These are phyloP conservation scores for Semicossyphus pulcher DNA, from an alignment of 2,113 vertebrate genomes.

Conservation along the genomic window DNA sequence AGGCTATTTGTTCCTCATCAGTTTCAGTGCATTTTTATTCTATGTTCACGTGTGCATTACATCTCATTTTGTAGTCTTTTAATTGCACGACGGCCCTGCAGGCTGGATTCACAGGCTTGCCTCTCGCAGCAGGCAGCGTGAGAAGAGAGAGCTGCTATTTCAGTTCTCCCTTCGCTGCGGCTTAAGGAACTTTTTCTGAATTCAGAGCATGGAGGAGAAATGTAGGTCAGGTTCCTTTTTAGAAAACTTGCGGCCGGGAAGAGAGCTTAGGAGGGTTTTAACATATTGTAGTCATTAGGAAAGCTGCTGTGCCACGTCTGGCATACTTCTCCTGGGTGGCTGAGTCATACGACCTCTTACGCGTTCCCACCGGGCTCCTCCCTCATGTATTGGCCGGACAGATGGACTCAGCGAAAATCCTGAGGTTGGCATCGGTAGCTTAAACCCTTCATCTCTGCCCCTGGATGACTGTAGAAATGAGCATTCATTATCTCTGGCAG, in stretches of 20 bases:
- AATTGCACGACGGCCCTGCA: not conserved
- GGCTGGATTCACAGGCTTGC: not conserved
- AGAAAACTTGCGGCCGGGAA: constrained; percentile 43
- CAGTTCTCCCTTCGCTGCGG: constrained; percentile 38
- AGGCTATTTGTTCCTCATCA: not conserved
- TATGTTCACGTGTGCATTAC: too few relatives aligned
- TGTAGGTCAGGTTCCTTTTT: constrained; percentile 72
- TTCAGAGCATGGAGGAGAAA: constrained; percentile 63
- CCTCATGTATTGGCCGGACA: constrained; percentile 40
- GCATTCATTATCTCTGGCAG: constrained; percentile 39
- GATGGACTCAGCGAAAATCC: constrained; percentile 54
- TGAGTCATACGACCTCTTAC: constrained; percentile 60
- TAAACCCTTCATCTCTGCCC: constrained; percentile 40
- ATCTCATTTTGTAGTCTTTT: not conserved
- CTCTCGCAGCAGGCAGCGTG: constrained; percentile 20
- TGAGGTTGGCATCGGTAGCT: constrained; percentile 21
- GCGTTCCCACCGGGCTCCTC: constrained; percentile 28
- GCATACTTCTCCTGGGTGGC: constrained; percentile 33
- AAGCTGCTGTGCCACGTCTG: constrained; percentile 53
- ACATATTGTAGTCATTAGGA: constrained; percentile 70
- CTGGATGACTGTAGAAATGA: constrained; percentile 41
- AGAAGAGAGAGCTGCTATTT: constrained; percentile 52
- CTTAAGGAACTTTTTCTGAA: constrained; percentile 51
- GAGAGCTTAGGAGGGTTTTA: constrained; percentile 52
- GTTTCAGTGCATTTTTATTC: not conserved